These are phyloP conservation scores for Hemiscyllium ocellatum DNA, from an alignment of 2,113 vertebrate species.

Conservation along the genomic window DNA sequence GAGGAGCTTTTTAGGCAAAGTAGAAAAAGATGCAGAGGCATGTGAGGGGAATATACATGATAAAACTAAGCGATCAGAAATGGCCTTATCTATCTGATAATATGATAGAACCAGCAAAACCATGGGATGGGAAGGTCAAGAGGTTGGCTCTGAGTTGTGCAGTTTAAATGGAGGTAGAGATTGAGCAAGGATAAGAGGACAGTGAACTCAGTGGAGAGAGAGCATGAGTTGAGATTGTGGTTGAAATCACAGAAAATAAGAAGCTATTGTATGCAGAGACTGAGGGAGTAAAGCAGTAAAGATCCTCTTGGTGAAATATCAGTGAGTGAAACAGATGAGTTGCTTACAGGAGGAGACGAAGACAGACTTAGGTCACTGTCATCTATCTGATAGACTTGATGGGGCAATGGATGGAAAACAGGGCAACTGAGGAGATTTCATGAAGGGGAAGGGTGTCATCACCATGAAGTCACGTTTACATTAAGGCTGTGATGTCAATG, in stretches of 20 bases:
- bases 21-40: no score
- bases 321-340: not conserved
- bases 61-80: not conserved
- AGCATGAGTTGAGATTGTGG: no score
- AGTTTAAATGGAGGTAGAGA: not conserved
- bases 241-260: no score
- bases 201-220: not conserved
- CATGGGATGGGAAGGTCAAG: not conserved
- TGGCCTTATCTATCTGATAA: not conserved
- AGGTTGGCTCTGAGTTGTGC: not conserved
- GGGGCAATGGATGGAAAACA: not conserved
- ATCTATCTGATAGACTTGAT: no score
- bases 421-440: not conserved
- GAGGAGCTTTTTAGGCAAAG: not conserved
- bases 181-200: not conserved
- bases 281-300: not conserved
- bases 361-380: not conserved
- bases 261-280: not conserved
- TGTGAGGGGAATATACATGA: not conserved
- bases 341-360: not conserved
- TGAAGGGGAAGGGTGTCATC: not conserved
- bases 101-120: not conserved
- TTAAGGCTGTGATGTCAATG: not conserved
- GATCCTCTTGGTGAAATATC: not conserved
- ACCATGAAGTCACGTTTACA: not conserved